Evolutionary conservation across 1,140 invertebrate genomes (phyloP).

Genomic region (Diorhabda elongata): DNA sequence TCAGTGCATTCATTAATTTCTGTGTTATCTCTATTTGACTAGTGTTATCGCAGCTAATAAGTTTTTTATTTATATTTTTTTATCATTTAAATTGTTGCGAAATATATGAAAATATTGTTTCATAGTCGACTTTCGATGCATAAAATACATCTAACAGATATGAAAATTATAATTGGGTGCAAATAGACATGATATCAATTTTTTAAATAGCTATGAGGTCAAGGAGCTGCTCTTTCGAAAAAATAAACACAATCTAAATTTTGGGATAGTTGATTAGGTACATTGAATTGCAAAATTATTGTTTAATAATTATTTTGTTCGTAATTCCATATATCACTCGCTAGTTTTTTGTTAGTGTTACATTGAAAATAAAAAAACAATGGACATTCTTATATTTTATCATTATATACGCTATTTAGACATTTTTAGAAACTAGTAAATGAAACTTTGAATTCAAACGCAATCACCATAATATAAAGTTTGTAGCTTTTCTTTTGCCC

Average conservation of each 20-base stretch:
- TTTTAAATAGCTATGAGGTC: not conserved
- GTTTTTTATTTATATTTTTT: conserved; percentile 1
- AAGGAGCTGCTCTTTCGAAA: not conserved
- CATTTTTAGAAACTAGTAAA: too few species aligned
- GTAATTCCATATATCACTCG: too few species aligned
- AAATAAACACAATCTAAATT: not conserved
- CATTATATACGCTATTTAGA: too few species aligned
- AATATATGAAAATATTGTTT: conserved; percentile 1
- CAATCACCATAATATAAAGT: too few species aligned
- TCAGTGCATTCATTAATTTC: not conserved
- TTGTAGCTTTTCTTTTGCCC: too few species aligned
- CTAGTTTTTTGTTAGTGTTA: too few species aligned
- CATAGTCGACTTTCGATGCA: conserved; percentile 2
- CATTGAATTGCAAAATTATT: not conserved
- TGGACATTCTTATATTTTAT: too few species aligned
- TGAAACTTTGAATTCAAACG: too few species aligned
- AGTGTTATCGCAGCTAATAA: not conserved
- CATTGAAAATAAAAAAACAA: too few species aligned
- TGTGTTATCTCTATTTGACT: not conserved
- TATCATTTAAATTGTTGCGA: not conserved
- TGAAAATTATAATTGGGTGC: not conserved
- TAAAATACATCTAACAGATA: conserved; percentile 1
- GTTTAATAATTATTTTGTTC: not conserved
- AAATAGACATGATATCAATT: not conserved
- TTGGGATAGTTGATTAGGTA: not conserved